A percentile compares a stretch with the other conserved stretches of the same genome.
Conservation (phyloP, 2,113 vertebrate genomes). For the Corythaixoides concolor region DNA sequence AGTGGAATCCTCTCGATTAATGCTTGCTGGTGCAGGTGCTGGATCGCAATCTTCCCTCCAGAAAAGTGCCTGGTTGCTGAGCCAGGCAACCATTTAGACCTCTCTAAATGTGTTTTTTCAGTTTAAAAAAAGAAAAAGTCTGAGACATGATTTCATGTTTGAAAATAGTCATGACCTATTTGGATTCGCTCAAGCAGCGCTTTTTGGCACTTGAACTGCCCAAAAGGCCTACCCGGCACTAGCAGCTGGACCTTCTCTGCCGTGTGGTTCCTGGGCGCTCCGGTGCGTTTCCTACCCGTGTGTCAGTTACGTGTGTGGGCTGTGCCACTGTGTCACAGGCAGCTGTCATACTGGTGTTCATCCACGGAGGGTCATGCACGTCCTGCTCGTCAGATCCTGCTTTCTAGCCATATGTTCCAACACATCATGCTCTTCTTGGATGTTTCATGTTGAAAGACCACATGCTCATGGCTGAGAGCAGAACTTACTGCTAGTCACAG, state of each 20-base stretch:
- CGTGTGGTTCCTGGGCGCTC: neutral
- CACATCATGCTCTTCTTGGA: neutral
- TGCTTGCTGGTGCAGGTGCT: neutral
- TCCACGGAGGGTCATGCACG: conserved; percentile 4
- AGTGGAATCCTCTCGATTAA: neutral
- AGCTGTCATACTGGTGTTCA: neutral
- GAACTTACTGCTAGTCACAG: neutral
- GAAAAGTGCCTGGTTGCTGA: neutral
- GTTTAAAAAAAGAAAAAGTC: neutral
- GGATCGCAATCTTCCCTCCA: neutral
- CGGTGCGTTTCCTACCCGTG: neutral
- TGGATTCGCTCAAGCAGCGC: neutral
- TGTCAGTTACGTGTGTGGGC: neutral
- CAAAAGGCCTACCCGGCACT: neutral
- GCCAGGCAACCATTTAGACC: neutral
- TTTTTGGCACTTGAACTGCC: neutral
- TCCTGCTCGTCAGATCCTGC: neutral
- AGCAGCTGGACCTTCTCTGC: neutral
- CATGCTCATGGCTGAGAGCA: neutral
- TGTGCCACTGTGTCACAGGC: neutral
- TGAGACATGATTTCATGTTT: neutral
- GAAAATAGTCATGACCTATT: neutral
- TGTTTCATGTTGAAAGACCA: neutral
- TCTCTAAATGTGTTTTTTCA: neutral
- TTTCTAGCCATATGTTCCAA: neutral